Evolutionary conservation across 1,140 invertebrate genomes (phyloP).

Genomic region (Mycetomoellerius zeteki): DNA sequence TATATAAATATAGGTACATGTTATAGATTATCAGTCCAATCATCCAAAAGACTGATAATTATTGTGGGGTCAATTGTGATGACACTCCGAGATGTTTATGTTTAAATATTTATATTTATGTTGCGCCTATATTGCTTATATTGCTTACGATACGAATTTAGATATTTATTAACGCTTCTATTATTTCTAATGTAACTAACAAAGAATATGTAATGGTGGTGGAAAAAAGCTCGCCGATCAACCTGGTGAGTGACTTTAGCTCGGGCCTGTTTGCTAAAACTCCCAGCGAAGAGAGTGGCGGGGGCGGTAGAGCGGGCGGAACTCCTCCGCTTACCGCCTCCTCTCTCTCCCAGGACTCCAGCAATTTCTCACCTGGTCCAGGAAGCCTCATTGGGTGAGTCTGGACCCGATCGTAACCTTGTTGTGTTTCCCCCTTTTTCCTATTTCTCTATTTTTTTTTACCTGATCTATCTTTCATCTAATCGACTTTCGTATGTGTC

Average conservation of each 20-base stretch:
- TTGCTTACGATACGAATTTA: conserved; percentile 60
- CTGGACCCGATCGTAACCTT: conserved; percentile 77
- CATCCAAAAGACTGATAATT: conserved; percentile 41
- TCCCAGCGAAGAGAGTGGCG: conserved; percentile 93
- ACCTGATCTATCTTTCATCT: neutral
- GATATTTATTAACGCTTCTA: conserved; percentile 71
- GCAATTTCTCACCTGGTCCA: conserved; percentile 85
- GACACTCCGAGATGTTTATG: neutral
- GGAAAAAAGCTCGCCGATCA: conserved; percentile 93
- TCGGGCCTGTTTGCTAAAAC: conserved; percentile 95
- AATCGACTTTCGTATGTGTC: neutral
- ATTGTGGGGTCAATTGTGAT: neutral
- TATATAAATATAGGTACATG: conserved; percentile 45
- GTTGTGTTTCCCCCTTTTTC: conserved; percentile 4
- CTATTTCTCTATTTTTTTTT: neutral
- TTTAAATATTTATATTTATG: neutral
- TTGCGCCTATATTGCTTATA: conserved; percentile 36
- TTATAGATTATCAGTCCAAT: conserved; percentile 36
- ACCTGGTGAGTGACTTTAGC: conserved; percentile 95
- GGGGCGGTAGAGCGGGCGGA: conserved; percentile 87
- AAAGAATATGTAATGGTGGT: conserved; percentile 84
- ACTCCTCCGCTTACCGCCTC: conserved; percentile 86
- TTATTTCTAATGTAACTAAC: conserved; percentile 80
- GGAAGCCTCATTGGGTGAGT: conserved; percentile 85
- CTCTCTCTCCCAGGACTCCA: conserved; percentile 86